phyloP scores from a whole-genome alignment of 2,797 vertebrate species.

The Rhabdophis nuchalis region DNA sequence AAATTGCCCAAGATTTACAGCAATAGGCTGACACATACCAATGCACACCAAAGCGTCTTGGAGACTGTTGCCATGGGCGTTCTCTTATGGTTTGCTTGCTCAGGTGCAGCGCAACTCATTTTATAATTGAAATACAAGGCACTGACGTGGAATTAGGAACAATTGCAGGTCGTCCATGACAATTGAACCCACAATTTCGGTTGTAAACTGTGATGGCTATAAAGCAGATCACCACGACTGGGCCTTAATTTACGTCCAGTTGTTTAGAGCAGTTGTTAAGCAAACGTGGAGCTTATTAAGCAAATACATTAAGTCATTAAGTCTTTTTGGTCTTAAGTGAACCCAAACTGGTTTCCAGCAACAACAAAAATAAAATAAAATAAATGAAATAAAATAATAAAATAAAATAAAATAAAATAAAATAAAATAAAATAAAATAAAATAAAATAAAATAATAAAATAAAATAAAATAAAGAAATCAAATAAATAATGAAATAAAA shows the following conservation, averaged over 20 bases:
- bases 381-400: too few species aligned
- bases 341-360: not conserved
- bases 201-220: not conserved
- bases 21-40: conserved; percentile 49
- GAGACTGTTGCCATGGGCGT: conserved; percentile 68
- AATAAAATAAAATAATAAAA: too few species aligned
- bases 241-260: not conserved
- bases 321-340: not conserved
- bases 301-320: not conserved
- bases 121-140: conserved; percentile 51
- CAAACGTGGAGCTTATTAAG: not conserved
- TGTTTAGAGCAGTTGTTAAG: not conserved
- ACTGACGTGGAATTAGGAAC: conserved; percentile 43
- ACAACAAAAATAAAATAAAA: not conserved
- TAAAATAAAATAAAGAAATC: too few species aligned
- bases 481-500: too few species aligned
- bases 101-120: conserved; percentile 44
- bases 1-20: conserved; percentile 44
- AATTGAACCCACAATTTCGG: not conserved
- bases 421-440: too few species aligned
- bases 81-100: conserved; percentile 62
- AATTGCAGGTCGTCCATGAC: not conserved
- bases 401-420: too few species aligned
- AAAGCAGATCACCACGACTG: not conserved
- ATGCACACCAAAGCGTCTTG: conserved; percentile 69